A percentile compares a stretch with the other conserved stretches of the same genome.
These are phyloP conservation scores for Bombus soroeensis DNA, from an alignment of 1,140 invertebrate genomes.

Conservation along the genomic window DNA sequence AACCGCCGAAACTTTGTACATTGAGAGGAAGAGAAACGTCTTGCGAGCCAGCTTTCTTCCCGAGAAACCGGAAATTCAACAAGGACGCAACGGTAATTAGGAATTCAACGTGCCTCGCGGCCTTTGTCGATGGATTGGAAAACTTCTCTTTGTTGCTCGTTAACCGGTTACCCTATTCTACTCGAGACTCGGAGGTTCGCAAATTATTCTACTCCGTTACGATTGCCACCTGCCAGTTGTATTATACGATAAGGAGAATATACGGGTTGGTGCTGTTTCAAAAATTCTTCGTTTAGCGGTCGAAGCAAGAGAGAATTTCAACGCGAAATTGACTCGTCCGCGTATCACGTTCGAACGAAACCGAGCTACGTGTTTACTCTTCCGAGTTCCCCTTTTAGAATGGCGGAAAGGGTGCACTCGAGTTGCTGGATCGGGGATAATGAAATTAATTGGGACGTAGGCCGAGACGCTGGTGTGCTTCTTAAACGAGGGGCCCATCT, in stretches of 20 bases:
- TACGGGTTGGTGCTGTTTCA: not conserved
- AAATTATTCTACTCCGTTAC: not conserved
- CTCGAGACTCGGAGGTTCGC: not conserved
- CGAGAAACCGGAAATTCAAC: conserved; percentile 26
- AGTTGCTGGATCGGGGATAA: conserved; percentile 48
- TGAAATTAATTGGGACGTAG: conserved; percentile 78
- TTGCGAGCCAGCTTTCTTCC: conserved; percentile 14
- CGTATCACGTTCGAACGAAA: conserved; percentile 12
- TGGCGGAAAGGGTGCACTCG: not conserved
- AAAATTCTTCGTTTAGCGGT: not conserved
- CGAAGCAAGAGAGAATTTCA: not conserved
- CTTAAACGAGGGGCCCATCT: conserved; percentile 70
- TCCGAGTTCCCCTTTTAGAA: not conserved
- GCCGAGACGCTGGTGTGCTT: conserved; percentile 50
- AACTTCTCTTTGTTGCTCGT: not conserved
- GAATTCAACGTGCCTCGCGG: conserved; percentile 3
- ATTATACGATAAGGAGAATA: not conserved
- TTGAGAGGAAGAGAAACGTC: conserved; percentile 25
- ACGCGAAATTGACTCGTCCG: conserved; percentile 39
- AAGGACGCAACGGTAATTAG: conserved; percentile 1
- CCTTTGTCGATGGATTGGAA: conserved; percentile 2
- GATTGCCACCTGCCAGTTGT: too few species aligned
- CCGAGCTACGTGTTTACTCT: not conserved
- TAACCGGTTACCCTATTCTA: not conserved
- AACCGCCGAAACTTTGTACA: conserved; percentile 52